These are phyloP conservation scores for Scyliorhinus canicula DNA, from an alignment of 2,797 vertebrate species.

Conservation along the genomic window DNA sequence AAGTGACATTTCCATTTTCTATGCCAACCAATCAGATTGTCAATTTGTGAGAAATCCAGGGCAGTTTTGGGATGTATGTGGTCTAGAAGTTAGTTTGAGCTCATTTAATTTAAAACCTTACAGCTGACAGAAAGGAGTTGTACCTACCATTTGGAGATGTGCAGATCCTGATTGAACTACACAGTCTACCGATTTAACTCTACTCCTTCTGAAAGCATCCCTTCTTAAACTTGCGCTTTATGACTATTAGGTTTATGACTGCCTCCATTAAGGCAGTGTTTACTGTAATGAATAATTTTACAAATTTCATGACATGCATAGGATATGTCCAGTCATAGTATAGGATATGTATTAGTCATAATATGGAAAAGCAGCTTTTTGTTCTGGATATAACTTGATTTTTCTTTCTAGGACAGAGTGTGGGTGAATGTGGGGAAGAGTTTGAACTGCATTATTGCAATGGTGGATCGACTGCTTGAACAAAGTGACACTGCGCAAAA, in stretches of 20 bases:
- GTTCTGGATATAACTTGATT: slow-evolving; percentile 13
- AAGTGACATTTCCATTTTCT: background rate
- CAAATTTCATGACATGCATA: background rate
- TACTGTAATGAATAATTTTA: background rate
- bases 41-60: background rate
- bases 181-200: background rate
- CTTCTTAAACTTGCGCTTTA: background rate
- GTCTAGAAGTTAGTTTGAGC: background rate
- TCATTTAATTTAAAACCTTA: background rate
- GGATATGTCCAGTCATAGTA: background rate
- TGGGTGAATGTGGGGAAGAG: slow-evolving; percentile 92
- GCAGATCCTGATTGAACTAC: background rate
- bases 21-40: background rate
- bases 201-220: background rate
- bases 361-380: background rate
- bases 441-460: slow-evolving; percentile 88
- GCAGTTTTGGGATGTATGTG: background rate
- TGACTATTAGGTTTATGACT: background rate
- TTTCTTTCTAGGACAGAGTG: slow-evolving; percentile 83
- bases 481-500: slow-evolving; percentile 53
- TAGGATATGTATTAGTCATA: background rate
- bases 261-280: background rate
- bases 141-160: background rate
- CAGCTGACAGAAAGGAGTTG: background rate
- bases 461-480: slow-evolving; percentile 86